A percentile compares a stretch with the other conserved stretches of the same genome.
Conservation (phyloP, 2,888 invertebrate species). For the Cheilosia grossa region DNA sequence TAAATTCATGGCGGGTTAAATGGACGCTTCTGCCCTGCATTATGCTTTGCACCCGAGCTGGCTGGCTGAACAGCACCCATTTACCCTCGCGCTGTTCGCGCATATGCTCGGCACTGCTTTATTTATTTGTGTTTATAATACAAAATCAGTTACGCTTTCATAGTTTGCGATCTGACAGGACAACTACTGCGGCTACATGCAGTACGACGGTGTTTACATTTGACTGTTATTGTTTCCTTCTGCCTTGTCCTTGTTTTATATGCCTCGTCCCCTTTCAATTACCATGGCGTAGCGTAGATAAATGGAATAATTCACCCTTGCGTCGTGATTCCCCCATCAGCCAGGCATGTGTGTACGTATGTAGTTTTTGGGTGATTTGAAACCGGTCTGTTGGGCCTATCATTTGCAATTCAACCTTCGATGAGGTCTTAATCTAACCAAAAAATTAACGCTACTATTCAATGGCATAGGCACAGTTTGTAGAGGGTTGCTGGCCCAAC, state of each 20-base stretch:
- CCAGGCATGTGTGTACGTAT: neutral
- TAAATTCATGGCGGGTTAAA: constrained; percentile 67
- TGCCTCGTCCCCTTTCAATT: constrained; percentile 73
- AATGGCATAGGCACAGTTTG: constrained; percentile 19
- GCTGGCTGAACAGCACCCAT: constrained; percentile 49
- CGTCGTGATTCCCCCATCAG: constrained; percentile 76
- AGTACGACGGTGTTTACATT: constrained; percentile 81
- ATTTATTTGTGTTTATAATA: constrained; percentile 84
- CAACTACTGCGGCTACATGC: constrained; percentile 66
- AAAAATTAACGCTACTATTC: constrained; percentile 77
- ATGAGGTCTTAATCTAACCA: constrained; percentile 83
- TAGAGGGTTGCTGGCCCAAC: constrained; percentile 43
- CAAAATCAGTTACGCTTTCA: constrained; percentile 83
- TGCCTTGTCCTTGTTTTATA: constrained; percentile 79
- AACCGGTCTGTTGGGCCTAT: constrained; percentile 76
- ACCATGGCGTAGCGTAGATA: constrained; percentile 72
- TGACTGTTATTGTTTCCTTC: constrained; percentile 82
- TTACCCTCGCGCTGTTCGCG: constrained; percentile 68
- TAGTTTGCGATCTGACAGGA: constrained; percentile 74
- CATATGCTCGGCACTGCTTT: constrained; percentile 78
- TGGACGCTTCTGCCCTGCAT: constrained; percentile 72
- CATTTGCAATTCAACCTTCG: constrained; percentile 76
- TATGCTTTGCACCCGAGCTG: constrained; percentile 60
- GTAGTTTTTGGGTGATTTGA: constrained; percentile 54
- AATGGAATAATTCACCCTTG: constrained; percentile 74